Evolutionary conservation across 2,888 invertebrate genomes (phyloP).

Genomic region (Synanthedon formicaeformis): DNA sequence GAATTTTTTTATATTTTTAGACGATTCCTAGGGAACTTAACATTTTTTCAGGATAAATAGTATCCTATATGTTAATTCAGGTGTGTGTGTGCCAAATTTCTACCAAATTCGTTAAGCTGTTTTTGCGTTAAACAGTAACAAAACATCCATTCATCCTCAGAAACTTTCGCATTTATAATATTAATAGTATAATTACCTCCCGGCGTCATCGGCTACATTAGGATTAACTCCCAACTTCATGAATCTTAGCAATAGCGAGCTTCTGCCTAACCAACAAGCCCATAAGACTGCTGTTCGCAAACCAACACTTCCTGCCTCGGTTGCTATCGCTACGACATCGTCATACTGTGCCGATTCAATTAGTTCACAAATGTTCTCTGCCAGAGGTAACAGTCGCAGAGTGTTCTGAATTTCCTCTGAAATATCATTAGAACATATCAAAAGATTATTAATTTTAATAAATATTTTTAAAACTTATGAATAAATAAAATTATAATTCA

Average conservation of each 20-base stretch:
- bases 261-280: slow-evolving; percentile 73
- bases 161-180: too few relatives aligned
- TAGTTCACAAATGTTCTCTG: slow-evolving; percentile 49
- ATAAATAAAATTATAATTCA: too few relatives aligned
- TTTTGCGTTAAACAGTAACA: not conserved
- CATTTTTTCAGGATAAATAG: too few relatives aligned
- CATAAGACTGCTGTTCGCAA: slow-evolving; percentile 69
- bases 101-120: not conserved
- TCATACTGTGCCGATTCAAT: slow-evolving; percentile 55
- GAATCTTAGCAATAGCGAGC: slow-evolving; percentile 62
- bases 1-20: too few relatives aligned
- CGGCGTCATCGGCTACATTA: slow-evolving; percentile 74
- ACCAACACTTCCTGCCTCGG: slow-evolving; percentile 31
- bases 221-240: slow-evolving; percentile 72
- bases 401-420: slow-evolving; percentile 51
- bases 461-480: too few relatives aligned
- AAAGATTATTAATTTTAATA: too few relatives aligned
- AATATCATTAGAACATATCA: too few relatives aligned
- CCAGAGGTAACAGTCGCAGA: slow-evolving; percentile 50
- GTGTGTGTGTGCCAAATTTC: too few relatives aligned
- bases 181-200: slow-evolving; percentile 60
- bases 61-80: too few relatives aligned
- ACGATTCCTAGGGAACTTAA: too few relatives aligned
- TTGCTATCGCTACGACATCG: slow-evolving; percentile 41
- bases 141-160: too few relatives aligned